Evolutionary conservation across 92 coral and sea anemone genomes (phyloP), one percentile per base, ranked within the genome.

Genomic region (Siderastrea radians): DNA sequence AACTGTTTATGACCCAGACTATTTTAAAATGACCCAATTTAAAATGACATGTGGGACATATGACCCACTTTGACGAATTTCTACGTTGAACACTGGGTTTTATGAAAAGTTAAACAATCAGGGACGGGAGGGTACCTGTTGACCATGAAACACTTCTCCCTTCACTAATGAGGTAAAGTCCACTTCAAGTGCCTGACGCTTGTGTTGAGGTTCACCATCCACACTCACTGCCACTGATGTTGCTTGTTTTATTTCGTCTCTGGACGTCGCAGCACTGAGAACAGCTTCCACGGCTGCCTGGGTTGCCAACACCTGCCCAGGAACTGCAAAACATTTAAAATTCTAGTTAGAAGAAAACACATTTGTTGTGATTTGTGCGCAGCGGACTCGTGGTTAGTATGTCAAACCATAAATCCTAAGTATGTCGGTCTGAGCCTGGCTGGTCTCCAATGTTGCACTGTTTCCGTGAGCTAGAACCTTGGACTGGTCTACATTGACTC

Each of bases 141-240:
- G 94, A 19, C 83, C 14, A 57, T 95, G 93, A 86, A 85, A 95
- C 48, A 87, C 98, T 16, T 92, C 96, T 51, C 93, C 96, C 82
- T 95, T 95, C 74, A 95, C 95, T 52, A 93, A 78, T 52, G 95
- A 91, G 54, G 96, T 83, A 71, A 93, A 87, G 74, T 95, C 98
- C 17, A 95, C 74, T 16, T 86, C 93, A 44, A 95, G 90, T 47
- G 90, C 80, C 47, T 77, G 93, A 7, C 95, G 91, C 73, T 95
- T 95, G 14, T 92, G 79, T 8, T 80, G 70, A 5, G 98, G 98
- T 78, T 95, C 98, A 59, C 80, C 85, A 16, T 88, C 89, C 3
- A 77, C 63, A 6, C 65, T 57, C 55, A 72, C 88, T 46, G 57
- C 88, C 19, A 45, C 86, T 6, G 70, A 7, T 46, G 47, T 77